Base-by-base conservation (phyloP, 2,113 vertebrate genomes). In the Myotis brandtii region DNA sequence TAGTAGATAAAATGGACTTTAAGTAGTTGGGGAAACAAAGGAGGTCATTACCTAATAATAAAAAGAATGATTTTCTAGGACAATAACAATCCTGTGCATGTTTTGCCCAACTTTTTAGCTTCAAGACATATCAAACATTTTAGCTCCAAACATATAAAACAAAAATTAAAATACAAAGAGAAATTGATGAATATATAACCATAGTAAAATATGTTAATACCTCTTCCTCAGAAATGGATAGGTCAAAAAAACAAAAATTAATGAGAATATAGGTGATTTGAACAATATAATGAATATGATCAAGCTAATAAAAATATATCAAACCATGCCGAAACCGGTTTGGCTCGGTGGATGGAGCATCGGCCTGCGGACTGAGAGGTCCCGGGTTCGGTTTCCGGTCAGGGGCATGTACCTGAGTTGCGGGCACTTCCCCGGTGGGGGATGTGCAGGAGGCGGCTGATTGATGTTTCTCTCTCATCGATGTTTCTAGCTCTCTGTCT, bases 151-250 rank as follows among this genome's bases (percentile, higher is more conserved):
- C 9, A 79, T 48, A 73, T 16, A 77, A 43, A 82, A 59, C 27
- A 93, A 94, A 76, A 91, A 56, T 59, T 93, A 50, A 95, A 86
- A 95, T 59, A 34, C 37, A 66, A 67, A 70, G 0, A 95, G 16
- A 93, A 95, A 81, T 10, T 67, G 59, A 89, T 70, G 48, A 62
- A 75, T 76, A 66, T 5, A 85, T 17, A 43, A 69, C 10, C 21
- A 70, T 5, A 20, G 27, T 64, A 46, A 17, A 54, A n/a, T 48
- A 76, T 59, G 66, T 91, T 72, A 86, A 40, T 56, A 8, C 12
- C 5, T 72, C 50, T 81, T 56, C 62, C 32, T 93, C 30, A 79
- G 32, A 93, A 82, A 90, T 75, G 43, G 9, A 84, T 66, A 91
- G 27, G 50, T 54, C 11, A 64, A 70, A 17, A 30, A 37, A 21